Conservation (phyloP, 2,113 vertebrate genomes). For the Gambusia holbrooki region DNA sequence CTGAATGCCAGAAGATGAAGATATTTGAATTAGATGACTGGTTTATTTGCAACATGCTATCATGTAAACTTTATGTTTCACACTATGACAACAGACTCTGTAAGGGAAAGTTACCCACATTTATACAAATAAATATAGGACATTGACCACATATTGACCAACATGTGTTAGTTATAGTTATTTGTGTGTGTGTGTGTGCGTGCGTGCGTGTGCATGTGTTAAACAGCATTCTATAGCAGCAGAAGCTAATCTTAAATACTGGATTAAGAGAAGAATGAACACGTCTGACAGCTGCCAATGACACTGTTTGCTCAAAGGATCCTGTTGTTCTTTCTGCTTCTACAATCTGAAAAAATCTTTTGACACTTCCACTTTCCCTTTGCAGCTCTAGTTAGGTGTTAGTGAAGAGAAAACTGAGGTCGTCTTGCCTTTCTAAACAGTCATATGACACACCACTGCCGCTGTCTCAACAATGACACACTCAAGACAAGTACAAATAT, state of each 20-base stretch:
- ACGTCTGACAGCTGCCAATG: constrained; percentile 47
- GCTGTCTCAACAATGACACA: constrained; percentile 8
- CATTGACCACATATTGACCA: too few relatives aligned
- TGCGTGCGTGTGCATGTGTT: constrained; percentile 1
- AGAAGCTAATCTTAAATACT: constrained; percentile 50
- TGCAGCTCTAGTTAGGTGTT: not conserved
- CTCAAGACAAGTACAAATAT: constrained; percentile 8
- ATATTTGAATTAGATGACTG: too few relatives aligned
- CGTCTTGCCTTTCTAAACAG: constrained; percentile 17
- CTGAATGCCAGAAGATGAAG: too few relatives aligned
- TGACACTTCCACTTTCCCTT: constrained; percentile 7
- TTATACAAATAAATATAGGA: too few relatives aligned
- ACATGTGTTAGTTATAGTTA: too few relatives aligned
- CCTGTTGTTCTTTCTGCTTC: constrained; percentile 57
- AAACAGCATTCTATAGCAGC: constrained; percentile 51
- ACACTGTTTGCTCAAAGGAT: constrained; percentile 48
- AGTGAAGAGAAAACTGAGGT: not conserved
- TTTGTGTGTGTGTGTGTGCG: too few relatives aligned
- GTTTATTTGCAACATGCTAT: too few relatives aligned
- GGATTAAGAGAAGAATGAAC: constrained; percentile 56
- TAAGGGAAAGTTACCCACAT: too few relatives aligned
- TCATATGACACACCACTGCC: not conserved
- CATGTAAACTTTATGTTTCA: too few relatives aligned
- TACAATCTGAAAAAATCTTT: not conserved
- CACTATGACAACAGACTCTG: too few relatives aligned